Conservation (phyloP, 2,888 invertebrate species). For the Lottia scabra region DNA sequence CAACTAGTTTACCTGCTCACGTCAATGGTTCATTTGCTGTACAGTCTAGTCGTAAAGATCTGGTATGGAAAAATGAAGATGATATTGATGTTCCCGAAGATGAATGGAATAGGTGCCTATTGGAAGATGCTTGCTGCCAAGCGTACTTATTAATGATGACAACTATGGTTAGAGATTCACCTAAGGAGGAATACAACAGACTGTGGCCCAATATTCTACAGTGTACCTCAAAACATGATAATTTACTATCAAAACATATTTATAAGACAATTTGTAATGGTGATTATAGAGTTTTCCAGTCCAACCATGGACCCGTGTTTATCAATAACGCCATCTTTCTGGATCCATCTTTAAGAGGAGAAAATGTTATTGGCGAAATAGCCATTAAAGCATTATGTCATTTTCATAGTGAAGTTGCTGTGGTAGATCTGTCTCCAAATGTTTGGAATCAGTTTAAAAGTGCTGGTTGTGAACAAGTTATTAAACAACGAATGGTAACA, state of each 20-base stretch:
- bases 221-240: neutral
- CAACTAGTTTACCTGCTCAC: slow-evolving; percentile 53
- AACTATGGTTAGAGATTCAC: slow-evolving; percentile 22
- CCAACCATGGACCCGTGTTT: neutral
- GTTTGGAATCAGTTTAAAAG: slow-evolving; percentile 17
- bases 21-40: slow-evolving; percentile 62
- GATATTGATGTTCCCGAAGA: slow-evolving; percentile 40
- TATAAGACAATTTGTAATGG: neutral
- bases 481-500: slow-evolving; percentile 31
- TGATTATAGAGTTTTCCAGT: slow-evolving; percentile 9
- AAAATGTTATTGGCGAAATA: slow-evolving; percentile 14
- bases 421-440: slow-evolving; percentile 24
- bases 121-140: slow-evolving; percentile 36
- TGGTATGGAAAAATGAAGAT: slow-evolving; percentile 47
- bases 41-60: slow-evolving; percentile 49
- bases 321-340: slow-evolving; percentile 38
- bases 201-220: slow-evolving; percentile 16
- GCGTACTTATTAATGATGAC: slow-evolving; percentile 41
- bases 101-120: slow-evolving; percentile 48
- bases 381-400: slow-evolving; percentile 21
- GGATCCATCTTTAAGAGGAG: slow-evolving; percentile 23
- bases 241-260: slow-evolving; percentile 16
- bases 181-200: neutral
- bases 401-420: neutral
- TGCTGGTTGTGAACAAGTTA: slow-evolving; percentile 7